Evolutionary conservation across 2,888 invertebrate species (phyloP).

Genomic region (Lamellibrachia satsuma): DNA sequence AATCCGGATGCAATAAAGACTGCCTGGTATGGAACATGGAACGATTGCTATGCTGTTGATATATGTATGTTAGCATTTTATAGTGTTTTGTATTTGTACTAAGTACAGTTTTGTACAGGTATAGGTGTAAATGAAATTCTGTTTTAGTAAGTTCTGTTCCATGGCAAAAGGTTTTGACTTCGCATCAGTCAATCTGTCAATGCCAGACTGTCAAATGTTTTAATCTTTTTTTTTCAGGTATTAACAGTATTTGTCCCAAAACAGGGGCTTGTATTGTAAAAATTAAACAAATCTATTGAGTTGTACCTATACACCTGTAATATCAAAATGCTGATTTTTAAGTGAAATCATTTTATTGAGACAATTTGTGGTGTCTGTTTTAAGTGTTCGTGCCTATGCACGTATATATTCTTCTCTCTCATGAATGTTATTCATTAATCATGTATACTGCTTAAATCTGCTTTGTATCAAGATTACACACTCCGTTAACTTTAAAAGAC

Average conservation of each 20-base stretch:
- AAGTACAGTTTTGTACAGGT: background rate
- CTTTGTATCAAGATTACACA: background rate
- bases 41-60: too few relatives aligned
- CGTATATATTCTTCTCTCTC: background rate
- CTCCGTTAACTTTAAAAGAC: too few relatives aligned
- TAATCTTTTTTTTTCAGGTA: background rate
- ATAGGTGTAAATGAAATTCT: background rate
- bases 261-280: background rate
- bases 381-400: too few relatives aligned
- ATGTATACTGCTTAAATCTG: too few relatives aligned
- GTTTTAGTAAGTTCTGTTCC: background rate
- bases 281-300: background rate
- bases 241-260: background rate
- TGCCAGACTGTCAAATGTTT: background rate
- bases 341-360: background rate
- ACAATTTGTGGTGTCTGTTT: too few relatives aligned
- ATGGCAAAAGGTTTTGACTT: background rate
- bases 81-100: background rate
- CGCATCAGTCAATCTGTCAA: background rate
- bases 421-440: background rate
- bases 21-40: too few relatives aligned
- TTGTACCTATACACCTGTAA: background rate
- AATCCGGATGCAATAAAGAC: too few relatives aligned
- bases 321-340: background rate
- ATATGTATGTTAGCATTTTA: background rate